Evolutionary conservation across 30 jellyfish, hydroid and myxozoan genomes (phyloP), one percentile per base, ranked within the genome.

Genomic region (Calvadosia cruxmelitensis): DNA sequence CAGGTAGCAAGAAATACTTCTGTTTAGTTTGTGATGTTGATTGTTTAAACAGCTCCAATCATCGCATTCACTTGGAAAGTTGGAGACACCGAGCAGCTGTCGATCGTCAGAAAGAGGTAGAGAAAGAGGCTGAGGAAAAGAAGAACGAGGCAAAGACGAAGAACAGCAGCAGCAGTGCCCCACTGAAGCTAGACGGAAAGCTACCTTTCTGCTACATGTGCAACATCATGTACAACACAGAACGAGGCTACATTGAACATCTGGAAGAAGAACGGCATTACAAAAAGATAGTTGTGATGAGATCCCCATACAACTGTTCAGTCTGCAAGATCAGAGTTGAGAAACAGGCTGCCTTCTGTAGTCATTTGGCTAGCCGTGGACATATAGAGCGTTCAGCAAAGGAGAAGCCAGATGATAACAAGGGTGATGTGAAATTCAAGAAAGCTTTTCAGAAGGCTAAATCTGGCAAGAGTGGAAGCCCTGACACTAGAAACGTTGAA

Each of bases 1-100:
- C 3, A 52, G 53, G 28, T 27, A 33, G 48, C 20, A 29, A 65
- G 53, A 35, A 66, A 0, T 33, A 25, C 53, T 86, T 52, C 70
- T 80, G 96, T 57, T 69, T 66, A 7, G 80, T 76, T 13, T 86
- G 94, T 68, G 53, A 74, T 31, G 92, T 79, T 15, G 96, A 86
- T 36, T 86, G 96, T 66, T 0, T 79, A 74, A 86, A 74, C 50
- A 49, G 34, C 1, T 67, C 92, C 0, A 86, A 86, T 31, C 52
- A 42, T 70, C 69, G 75, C 66, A 67, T 77, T 25, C 96, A 86
- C 35, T 52, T 64, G 30, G 92, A 79, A 31, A 86, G 94, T 67
- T 86, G 96, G 96, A 70, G 94, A 31, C 96, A 86, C 71, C 74
- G 93, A 35, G 94, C 96, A 26, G 96, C 78, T 27, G 80, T 64